Evolutionary conservation across 2,888 invertebrate species (phyloP).

Genomic region (Bombylius discolor): DNA sequence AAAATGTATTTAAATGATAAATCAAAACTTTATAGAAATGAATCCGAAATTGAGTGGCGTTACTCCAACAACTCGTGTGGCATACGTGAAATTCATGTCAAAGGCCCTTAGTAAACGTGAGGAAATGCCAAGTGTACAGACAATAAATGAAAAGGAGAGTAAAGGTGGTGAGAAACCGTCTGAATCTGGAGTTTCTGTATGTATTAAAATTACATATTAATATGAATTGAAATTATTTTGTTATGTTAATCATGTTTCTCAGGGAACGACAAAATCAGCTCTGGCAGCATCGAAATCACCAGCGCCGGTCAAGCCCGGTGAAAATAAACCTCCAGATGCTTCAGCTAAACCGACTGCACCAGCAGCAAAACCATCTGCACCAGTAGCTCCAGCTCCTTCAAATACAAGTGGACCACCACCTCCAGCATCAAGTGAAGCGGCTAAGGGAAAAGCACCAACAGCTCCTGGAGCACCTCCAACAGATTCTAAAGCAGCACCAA

Average conservation of each 20-base stretch:
- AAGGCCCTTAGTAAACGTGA: constrained; percentile 48
- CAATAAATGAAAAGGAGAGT: constrained; percentile 3
- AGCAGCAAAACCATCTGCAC: constrained; percentile 1
- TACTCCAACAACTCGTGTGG: constrained; percentile 65
- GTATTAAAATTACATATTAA: not conserved
- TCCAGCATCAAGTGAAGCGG: constrained; percentile 23
- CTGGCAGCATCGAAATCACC: not conserved
- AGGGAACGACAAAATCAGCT: constrained; percentile 6
- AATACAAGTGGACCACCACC: constrained; percentile 19
- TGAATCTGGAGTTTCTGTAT: not conserved
- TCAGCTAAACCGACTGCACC: constrained; percentile 7
- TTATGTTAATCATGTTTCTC: not conserved
- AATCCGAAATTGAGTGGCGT: constrained; percentile 67
- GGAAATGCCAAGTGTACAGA: not conserved
- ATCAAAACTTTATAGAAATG: constrained; percentile 43
- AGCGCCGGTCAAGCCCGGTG: too few species aligned
- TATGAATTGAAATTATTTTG: too few species aligned
- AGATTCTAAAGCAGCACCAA: constrained; percentile 11
- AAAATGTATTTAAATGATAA: not conserved
- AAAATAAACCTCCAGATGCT: not conserved
- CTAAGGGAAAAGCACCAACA: constrained; percentile 25
- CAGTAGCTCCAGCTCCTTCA: constrained; percentile 2
- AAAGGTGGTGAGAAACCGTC: not conserved
- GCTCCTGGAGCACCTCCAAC: constrained; percentile 19
- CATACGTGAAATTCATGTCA: constrained; percentile 79